A percentile compares a stretch with the other conserved stretches of the same genome.
These are phyloP conservation scores for Acanthacorydalis orientalis DNA, from an alignment of 2,888 invertebrate genomes.

Conservation along the genomic window DNA sequence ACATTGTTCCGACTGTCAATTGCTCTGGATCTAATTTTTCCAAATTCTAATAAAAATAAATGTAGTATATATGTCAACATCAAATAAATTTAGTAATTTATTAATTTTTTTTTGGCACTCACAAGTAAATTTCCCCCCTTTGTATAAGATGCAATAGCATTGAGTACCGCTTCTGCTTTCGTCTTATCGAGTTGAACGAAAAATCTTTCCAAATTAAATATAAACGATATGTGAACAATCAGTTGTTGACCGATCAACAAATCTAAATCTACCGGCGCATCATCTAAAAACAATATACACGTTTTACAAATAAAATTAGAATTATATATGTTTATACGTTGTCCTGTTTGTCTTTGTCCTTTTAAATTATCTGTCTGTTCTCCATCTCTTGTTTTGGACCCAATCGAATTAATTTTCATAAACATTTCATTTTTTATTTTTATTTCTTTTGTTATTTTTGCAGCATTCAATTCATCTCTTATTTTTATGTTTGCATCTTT, in stretches of 20 bases:
- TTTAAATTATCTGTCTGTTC: too few relatives aligned
- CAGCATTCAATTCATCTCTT: too few relatives aligned
- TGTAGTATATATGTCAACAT: slow-evolving; percentile 3
- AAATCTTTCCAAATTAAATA: slow-evolving; percentile 26
- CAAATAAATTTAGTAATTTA: too few relatives aligned
- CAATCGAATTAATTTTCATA: too few relatives aligned
- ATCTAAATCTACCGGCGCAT: slow-evolving; percentile 21
- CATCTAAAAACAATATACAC: slow-evolving; percentile 9
- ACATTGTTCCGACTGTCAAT: slow-evolving; percentile 26
- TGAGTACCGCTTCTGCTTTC: slow-evolving; percentile 13
- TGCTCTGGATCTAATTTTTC: slow-evolving; percentile 23
- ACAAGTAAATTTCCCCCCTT: slow-evolving; percentile 17
- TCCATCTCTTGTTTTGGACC: too few relatives aligned
- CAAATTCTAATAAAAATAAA: slow-evolving; percentile 12
- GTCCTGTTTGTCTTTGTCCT: too few relatives aligned
- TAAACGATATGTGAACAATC: slow-evolving; percentile 23
- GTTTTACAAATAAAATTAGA: too few relatives aligned
- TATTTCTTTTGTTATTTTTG: too few relatives aligned
- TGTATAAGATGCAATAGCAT: slow-evolving; percentile 18
- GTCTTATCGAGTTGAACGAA: slow-evolving; percentile 26
- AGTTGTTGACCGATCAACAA: slow-evolving; percentile 28
- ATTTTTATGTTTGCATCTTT: too few relatives aligned
- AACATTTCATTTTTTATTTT: too few relatives aligned
- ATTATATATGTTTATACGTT: too few relatives aligned
- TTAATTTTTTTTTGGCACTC: slow-evolving; percentile 6